Base-by-base conservation (phyloP, 53 echinoderm and acorn worm species). In the Temnopleurus reevesii region DNA sequence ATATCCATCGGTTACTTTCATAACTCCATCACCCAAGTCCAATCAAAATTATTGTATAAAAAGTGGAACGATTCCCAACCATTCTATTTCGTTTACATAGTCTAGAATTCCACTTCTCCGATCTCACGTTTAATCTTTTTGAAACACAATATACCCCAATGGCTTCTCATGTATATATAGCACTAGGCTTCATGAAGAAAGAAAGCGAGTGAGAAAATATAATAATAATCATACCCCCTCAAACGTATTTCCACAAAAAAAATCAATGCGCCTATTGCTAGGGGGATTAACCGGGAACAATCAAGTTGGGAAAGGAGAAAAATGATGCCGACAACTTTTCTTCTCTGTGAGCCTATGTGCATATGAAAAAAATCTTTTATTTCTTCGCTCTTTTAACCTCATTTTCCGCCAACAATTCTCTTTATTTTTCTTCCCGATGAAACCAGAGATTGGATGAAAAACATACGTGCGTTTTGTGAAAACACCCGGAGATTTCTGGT, bases 391-490 rank as follows among this genome's bases (percentile, higher is more conserved):
- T 83, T 83, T 83, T 83, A 83, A 83, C 83, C 83, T 55, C 83
- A 83, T 83, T 83, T 55, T 83, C 53, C 83, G 3, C 54, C 56
- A 53, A 83, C 47, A 47, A 83, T 49, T 83, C 55, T 83, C 27
- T 53, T 83, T 83, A 49, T 55, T 83, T 53, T 55, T 34, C 54
- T 60, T 15, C 61, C 58, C 25, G 86, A 85, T 85, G 86, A 59
- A 85, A 85, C 44, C n/a, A 29, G 86, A 85, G 59, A 41, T 36
- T 27, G 27, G 24, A 59, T 60, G 86, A 61, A 85, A 44, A 85
- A 85, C 86, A 85, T 85, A 85, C 86, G 86, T 85, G 86, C 86
- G 86, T 85, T 85, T 59, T 85, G 61, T 60, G 46, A 85, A 59
- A 85, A 85, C 61, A 61, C 86, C 61, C 86, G 45, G 38, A 41